A percentile compares a stretch with the other conserved stretches of the same genome.
Evolutionary conservation across 2,888 invertebrate species (phyloP).

Genomic region (Toxonevra muliebris): DNA sequence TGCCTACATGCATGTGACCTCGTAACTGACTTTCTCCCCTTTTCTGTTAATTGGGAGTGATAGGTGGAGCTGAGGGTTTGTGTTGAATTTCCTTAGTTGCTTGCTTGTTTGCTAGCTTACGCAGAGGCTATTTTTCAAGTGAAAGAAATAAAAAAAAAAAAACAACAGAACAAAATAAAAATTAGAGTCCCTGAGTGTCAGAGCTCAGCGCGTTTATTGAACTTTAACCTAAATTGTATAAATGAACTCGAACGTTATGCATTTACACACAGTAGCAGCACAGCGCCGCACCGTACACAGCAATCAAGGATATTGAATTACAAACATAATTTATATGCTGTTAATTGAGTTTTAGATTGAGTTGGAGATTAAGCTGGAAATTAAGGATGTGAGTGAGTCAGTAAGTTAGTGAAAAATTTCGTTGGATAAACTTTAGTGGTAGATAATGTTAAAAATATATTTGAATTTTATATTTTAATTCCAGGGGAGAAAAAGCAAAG

Average conservation of each 20-base stretch:
- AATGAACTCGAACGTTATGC: not conserved
- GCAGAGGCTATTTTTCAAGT: not conserved
- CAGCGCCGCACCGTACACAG: too few relatives aligned
- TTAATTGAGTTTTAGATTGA: too few relatives aligned
- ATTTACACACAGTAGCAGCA: too few relatives aligned
- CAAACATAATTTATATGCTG: too few relatives aligned
- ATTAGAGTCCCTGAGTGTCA: slow-evolving; percentile 17
- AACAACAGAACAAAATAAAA: not conserved
- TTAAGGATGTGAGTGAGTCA: too few relatives aligned
- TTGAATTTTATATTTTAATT: too few relatives aligned
- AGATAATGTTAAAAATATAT: too few relatives aligned
- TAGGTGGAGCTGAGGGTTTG: not conserved
- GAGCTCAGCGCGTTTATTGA: slow-evolving; percentile 42
- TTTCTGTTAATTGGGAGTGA: not conserved
- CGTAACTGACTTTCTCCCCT: not conserved
- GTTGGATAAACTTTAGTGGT: too few relatives aligned
- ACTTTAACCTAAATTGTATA: slow-evolving; percentile 49
- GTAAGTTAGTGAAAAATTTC: too few relatives aligned
- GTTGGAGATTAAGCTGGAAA: too few relatives aligned
- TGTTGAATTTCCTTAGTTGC: not conserved
- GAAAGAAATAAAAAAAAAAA: not conserved
- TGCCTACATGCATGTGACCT: slow-evolving; percentile 1
- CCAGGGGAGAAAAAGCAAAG: too few relatives aligned
- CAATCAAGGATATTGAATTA: too few relatives aligned
- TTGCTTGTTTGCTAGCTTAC: not conserved